Conservation (phyloP, 2,888 invertebrate genomes). For the Phorcus lineatus region DNA sequence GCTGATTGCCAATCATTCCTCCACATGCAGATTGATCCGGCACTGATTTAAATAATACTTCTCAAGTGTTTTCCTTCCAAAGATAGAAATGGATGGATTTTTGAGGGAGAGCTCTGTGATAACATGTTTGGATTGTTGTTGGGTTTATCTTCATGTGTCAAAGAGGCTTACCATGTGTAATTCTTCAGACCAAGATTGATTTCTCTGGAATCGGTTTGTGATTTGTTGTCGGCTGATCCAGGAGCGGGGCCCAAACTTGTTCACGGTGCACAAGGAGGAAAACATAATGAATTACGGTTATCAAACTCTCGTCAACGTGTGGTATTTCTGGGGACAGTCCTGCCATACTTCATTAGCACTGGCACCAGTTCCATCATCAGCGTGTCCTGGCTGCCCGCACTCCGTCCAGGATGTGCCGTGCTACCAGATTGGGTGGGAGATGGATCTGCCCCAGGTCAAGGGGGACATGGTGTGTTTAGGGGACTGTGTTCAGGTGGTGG, state of each 20-base stretch:
- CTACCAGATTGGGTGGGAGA: not conserved
- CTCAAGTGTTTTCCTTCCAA: too few relatives aligned
- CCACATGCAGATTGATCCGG: too few relatives aligned
- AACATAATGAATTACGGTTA: conserved; percentile 5
- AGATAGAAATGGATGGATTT: too few relatives aligned
- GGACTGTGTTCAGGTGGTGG: too few relatives aligned
- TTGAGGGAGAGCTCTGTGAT: not conserved
- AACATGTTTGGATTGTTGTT: not conserved
- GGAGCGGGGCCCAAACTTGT: not conserved
- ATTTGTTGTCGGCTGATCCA: conserved; percentile 6
- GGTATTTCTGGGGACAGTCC: not conserved
- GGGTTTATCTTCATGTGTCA: not conserved
- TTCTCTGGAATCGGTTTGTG: not conserved
- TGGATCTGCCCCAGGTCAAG: not conserved
- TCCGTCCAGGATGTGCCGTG: too few relatives aligned
- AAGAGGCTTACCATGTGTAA: not conserved
- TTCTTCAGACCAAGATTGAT: not conserved
- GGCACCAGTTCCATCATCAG: not conserved
- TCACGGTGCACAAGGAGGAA: not conserved
- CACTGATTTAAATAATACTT: too few relatives aligned
- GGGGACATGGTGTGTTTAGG: too few relatives aligned
- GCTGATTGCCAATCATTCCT: too few relatives aligned
- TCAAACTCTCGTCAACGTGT: not conserved
- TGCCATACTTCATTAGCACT: not conserved
- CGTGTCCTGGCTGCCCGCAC: not conserved